Conservation (phyloP, 2,888 invertebrate species). For the Sphaerophoria rueppellii region DNA sequence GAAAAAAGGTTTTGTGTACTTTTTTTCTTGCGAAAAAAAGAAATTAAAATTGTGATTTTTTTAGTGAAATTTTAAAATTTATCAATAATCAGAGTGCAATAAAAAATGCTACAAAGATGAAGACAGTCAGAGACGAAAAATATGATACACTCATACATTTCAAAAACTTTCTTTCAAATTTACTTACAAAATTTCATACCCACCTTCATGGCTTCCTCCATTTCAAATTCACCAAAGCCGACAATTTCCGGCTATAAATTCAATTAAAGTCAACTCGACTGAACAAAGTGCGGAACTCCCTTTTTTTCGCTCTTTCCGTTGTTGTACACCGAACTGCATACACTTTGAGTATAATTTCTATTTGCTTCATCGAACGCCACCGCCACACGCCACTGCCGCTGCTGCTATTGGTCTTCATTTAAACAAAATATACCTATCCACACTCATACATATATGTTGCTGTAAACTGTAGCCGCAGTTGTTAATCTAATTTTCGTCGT, state of each 20-base stretch:
- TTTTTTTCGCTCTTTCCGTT: constrained; percentile 33
- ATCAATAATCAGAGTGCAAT: no score
- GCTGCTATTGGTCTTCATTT: constrained; percentile 13
- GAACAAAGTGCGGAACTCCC: constrained; percentile 35
- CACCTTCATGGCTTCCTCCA: not conserved
- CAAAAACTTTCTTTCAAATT: not conserved
- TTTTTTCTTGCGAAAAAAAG: no score
- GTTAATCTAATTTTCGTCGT: constrained; percentile 10
- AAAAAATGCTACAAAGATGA: no score
- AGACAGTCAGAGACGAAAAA: no score
- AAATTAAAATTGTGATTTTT: no score
- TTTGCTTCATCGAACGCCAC: not conserved
- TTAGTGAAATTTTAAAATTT: no score
- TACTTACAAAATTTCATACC: not conserved
- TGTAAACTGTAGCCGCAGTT: constrained; percentile 18
- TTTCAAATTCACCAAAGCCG: constrained; percentile 26
- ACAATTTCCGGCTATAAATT: constrained; percentile 67
- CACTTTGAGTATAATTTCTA: not conserved
- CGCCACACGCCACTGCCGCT: not conserved
- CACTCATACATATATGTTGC: not conserved
- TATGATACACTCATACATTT: no score
- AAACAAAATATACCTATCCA: not conserved
- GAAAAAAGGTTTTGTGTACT: no score
- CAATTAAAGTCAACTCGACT: constrained; percentile 63
- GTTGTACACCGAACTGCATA: constrained; percentile 2